A percentile compares a stretch with the other conserved stretches of the same genome.
phyloP scores from a whole-genome alignment of 2,888 invertebrate species.

The Ypsolopha scabrella region DNA sequence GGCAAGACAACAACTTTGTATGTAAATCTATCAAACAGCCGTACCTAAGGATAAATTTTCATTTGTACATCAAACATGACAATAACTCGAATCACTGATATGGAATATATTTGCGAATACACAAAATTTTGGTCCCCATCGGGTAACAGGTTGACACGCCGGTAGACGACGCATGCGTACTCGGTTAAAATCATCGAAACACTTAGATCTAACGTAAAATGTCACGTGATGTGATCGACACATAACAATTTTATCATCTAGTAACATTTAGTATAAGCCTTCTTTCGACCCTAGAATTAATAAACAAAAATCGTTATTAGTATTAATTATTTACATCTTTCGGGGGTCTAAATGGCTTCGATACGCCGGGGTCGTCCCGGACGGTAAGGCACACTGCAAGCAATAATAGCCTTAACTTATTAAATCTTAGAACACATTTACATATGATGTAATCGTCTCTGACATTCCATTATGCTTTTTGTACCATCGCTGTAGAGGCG shows the following conservation, averaged over 20 bases:
- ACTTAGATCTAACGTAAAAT: constrained; percentile 42
- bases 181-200: constrained; percentile 41
- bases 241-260: constrained; percentile 43
- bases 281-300: constrained; percentile 1
- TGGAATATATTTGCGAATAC: constrained; percentile 32
- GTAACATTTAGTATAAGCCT: constrained; percentile 20
- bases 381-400: constrained; percentile 7
- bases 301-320: constrained; percentile 7
- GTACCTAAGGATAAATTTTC: constrained; percentile 55
- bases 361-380: neutral
- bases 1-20: too few species aligned
- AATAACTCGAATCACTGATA: constrained; percentile 34
- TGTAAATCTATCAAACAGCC: too few species aligned
- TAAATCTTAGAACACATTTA: constrained; percentile 18
- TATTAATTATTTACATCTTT: constrained; percentile 6
- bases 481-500: constrained; percentile 49
- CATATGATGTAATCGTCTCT: constrained; percentile 17
- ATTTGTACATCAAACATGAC: constrained; percentile 37
- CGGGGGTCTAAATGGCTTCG: constrained; percentile 1
- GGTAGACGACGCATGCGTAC: constrained; percentile 26
- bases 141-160: constrained; percentile 25
- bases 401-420: constrained; percentile 2
- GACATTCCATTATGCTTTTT: constrained; percentile 46
- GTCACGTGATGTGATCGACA: constrained; percentile 41
- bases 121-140: constrained; percentile 52